These are phyloP conservation scores for Drosophila baimaii DNA, from an alignment of 1,140 invertebrate genomes.

Conservation along the genomic window DNA sequence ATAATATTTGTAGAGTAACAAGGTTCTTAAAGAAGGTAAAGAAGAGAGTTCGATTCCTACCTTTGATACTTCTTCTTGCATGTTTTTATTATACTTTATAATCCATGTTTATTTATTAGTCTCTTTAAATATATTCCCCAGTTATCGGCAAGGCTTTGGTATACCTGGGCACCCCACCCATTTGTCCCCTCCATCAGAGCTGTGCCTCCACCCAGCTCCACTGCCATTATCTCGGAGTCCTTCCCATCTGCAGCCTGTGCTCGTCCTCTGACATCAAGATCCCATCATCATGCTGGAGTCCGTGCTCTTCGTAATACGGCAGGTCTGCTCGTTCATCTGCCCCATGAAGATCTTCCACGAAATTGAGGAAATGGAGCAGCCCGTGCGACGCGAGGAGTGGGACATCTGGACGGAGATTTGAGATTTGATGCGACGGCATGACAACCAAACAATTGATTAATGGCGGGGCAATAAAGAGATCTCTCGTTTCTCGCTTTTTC, in stretches of 20 bases:
- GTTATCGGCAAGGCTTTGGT: constrained; percentile 42
- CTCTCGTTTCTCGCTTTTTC: no score
- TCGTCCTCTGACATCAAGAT: constrained; percentile 5
- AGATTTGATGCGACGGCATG: constrained; percentile 29
- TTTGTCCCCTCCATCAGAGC: constrained; percentile 40
- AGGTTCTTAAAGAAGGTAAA: no score
- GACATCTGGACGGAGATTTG: constrained; percentile 54
- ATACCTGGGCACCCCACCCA: constrained; percentile 49
- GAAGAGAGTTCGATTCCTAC: no score
- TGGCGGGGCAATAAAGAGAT: constrained; percentile 58
- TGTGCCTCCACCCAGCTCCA: constrained; percentile 17
- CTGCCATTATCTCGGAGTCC: constrained; percentile 28
- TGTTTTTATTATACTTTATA: no score
- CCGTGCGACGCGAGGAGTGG: neutral
- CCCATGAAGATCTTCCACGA: constrained; percentile 61
- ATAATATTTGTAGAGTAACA: no score
- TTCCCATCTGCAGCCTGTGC: constrained; percentile 14
- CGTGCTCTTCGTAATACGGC: constrained; percentile 53
- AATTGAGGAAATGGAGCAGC: constrained; percentile 46
- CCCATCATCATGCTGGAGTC: constrained; percentile 38
- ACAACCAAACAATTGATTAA: constrained; percentile 70
- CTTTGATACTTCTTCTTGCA: no score
- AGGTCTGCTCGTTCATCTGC: constrained; percentile 53
- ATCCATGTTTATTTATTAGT: neutral
- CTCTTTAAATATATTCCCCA: constrained; percentile 2